Conservation (phyloP, 2,797 vertebrate genomes). For the Setipinna tenuifilis region DNA sequence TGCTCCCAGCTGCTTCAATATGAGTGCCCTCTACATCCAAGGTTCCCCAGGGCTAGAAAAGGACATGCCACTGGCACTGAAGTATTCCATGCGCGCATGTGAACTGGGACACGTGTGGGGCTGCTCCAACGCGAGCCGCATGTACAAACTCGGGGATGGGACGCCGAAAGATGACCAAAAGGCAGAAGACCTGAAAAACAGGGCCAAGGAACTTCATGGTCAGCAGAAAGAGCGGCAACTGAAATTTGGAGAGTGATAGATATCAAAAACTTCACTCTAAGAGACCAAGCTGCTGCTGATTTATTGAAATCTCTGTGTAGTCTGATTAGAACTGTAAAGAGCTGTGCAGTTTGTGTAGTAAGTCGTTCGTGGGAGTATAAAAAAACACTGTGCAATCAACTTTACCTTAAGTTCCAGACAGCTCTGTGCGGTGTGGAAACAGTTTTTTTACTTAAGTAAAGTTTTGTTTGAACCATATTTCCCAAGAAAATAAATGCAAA, state of each 20-base stretch:
- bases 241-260: constrained; percentile 78
- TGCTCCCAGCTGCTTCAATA: constrained; percentile 92
- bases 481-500: not conserved
- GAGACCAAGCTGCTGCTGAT: not conserved
- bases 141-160: constrained; percentile 93
- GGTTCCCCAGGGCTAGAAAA: constrained; percentile 78
- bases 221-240: constrained; percentile 81
- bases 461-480: not conserved
- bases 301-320: not conserved
- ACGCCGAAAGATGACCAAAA: constrained; percentile 83
- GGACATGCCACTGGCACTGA: constrained; percentile 84
- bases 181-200: constrained; percentile 89
- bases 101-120: constrained; percentile 92
- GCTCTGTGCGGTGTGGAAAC: not conserved
- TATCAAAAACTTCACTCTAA: not conserved
- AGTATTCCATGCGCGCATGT: constrained; percentile 86
- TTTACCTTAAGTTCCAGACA: not conserved
- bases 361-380: not conserved
- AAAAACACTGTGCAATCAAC: not conserved
- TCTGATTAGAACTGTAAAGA: not conserved
- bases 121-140: constrained; percentile 94
- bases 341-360: not conserved
- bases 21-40: constrained; percentile 86
- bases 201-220: constrained; percentile 82
- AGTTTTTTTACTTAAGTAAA: not conserved